Evolutionary conservation across 2,797 vertebrate species (phyloP), one percentile per base, ranked within the genome.

Genomic region (Todus mexicanus): DNA sequence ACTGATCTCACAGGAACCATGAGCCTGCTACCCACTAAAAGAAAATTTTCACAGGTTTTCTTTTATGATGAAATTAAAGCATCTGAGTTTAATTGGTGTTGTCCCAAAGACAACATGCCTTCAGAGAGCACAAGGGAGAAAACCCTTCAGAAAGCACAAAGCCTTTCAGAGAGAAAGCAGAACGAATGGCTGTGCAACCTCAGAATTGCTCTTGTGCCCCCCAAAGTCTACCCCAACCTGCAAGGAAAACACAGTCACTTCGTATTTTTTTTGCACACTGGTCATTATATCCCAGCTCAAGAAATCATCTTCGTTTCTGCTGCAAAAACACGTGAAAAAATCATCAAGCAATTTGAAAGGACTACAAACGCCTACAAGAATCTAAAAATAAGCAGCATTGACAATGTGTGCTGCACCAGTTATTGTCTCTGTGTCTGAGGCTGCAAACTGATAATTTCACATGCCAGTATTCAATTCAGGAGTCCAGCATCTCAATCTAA

Each of bases 351-450:
- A 71, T 84, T 94, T 3, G 10, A 79, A 95, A 91, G 0, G 1
- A 82, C 66, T 87, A 63, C n/a, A 37, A 74, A 91, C 68, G 0
- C 96, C 96, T 93, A 95, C 94, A 22, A 25, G 27, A 33, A 51
- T 89, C 95, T 95, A 95, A 95, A 97, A 97, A 95, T 96, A 96
- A 2, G 4, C 50, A 63, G 70, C 78, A 40, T 2, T 66, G 80
- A 87, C 84, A 92, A 73, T 25, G 65, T 31, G 79, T 56, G 81
- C 74, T 33, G 31, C 63, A 57, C 68, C 84, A 76, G 71, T 68
- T 87, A 91, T 95, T 95, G 88, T 92, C 88, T 53, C 54, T 64
- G 61, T 51, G 51, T 63, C 40, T 17, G 15, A 87, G 79, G 50
- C 56, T 94, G 48, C 4, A 7, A 91, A 59, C 47, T 23, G 65